phyloP scores from a whole-genome alignment of 2,113 vertebrate genomes.

The Ceyx cyanopectus region DNA sequence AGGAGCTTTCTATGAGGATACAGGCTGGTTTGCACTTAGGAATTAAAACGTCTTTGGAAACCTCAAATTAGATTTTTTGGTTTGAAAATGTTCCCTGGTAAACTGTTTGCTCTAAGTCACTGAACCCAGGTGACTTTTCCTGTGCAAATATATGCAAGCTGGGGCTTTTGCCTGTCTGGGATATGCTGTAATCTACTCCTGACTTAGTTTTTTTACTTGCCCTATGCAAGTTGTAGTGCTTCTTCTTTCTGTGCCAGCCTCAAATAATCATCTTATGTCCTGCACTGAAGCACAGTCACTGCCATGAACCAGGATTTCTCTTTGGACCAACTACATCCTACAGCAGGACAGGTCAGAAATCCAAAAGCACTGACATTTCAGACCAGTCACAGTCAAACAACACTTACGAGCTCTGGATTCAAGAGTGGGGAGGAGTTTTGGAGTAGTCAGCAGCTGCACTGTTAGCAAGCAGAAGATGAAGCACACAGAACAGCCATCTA shows the following conservation, averaged over 20 bases:
- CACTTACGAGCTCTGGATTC: background rate
- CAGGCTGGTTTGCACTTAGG: background rate
- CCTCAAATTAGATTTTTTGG: background rate
- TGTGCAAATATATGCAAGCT: background rate
- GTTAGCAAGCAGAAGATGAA: background rate
- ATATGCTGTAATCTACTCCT: background rate
- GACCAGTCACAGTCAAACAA: background rate
- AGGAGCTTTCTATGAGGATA: background rate
- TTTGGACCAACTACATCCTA: background rate
- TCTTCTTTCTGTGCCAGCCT: background rate
- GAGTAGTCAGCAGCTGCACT: background rate
- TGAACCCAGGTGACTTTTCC: background rate
- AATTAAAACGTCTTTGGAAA: background rate
- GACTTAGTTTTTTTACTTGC: background rate
- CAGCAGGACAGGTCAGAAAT: background rate
- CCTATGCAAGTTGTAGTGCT: background rate
- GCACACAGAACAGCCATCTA: background rate
- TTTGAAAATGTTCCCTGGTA: background rate
- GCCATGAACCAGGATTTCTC: background rate
- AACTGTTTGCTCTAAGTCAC: background rate
- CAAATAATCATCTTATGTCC: constrained; percentile 12
- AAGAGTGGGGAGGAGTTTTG: background rate
- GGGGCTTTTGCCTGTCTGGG: background rate
- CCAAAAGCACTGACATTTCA: background rate
- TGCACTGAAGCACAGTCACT: background rate